Evolutionary conservation across 1,140 invertebrate genomes (phyloP).

Genomic region (Drosophila navojoa): DNA sequence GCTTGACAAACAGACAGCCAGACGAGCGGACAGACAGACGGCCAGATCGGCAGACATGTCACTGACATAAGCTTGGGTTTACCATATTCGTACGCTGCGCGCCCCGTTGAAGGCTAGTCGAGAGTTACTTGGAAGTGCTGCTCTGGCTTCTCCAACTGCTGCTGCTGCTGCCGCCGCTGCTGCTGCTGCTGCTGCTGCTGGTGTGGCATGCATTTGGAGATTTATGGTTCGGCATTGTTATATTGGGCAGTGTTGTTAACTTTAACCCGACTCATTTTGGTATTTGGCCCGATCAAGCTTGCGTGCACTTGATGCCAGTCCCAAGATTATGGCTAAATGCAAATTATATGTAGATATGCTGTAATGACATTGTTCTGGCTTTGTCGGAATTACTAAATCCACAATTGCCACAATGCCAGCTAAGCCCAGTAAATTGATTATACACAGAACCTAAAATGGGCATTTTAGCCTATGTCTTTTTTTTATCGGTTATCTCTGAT

Average conservation of each 20-base stretch:
- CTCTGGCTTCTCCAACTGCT: slow-evolving; percentile 29
- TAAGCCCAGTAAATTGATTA: background rate
- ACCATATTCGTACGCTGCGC: slow-evolving; percentile 60
- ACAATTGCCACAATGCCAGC: background rate
- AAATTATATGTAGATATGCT: slow-evolving; percentile 72
- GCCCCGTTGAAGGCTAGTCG: slow-evolving; percentile 71
- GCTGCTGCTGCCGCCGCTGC: slow-evolving; percentile 18
- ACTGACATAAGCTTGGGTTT: slow-evolving; percentile 81
- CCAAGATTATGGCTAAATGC: slow-evolving; percentile 62
- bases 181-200: slow-evolving; percentile 40
- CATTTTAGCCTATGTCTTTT: no score
- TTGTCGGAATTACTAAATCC: slow-evolving; percentile 18
- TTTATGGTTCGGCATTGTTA: slow-evolving; percentile 79
- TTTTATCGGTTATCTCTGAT: no score
- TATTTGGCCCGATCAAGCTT: slow-evolving; percentile 51
- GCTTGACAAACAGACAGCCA: slow-evolving; percentile 61
- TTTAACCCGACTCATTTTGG: slow-evolving; percentile 64
- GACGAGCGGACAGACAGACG: slow-evolving; percentile 4
- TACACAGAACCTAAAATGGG: no score
- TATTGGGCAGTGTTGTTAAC: slow-evolving; percentile 74
- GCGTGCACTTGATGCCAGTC: slow-evolving; percentile 49
- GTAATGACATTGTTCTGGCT: slow-evolving; percentile 62
- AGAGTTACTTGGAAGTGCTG: slow-evolving; percentile 77
- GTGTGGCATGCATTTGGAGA: slow-evolving; percentile 79
- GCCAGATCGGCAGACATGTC: slow-evolving; percentile 68